A percentile compares a stretch with the other conserved stretches of the same genome.
Conservation (phyloP, 2,888 invertebrate genomes). For the Monoplex corrugatus region DNA sequence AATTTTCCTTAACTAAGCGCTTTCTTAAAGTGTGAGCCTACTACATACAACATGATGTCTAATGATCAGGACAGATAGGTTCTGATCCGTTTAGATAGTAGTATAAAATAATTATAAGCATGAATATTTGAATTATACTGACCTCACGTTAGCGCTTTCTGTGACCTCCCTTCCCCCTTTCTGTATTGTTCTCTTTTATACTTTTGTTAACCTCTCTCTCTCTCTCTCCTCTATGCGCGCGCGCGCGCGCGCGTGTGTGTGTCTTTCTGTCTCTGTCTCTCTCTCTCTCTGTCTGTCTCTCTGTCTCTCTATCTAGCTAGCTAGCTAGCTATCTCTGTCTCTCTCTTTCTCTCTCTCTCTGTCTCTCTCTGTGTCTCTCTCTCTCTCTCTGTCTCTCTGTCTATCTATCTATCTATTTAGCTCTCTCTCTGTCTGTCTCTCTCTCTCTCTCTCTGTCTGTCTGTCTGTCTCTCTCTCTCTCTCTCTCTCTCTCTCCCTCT, state of each 20-base stretch:
- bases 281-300: not conserved
- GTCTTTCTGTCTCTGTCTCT: not conserved
- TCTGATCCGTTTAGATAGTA: too few species aligned
- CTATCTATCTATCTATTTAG: slow-evolving; percentile 12
- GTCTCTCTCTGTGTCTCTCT: slow-evolving; percentile 18
- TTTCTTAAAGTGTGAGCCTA: too few species aligned
- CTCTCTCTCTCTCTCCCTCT: not conserved
- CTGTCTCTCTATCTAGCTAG: not conserved
- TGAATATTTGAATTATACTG: too few species aligned
- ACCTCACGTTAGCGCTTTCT: too few species aligned
- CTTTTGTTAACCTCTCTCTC: too few species aligned
- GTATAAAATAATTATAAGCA: too few species aligned
- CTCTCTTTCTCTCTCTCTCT: slow-evolving; percentile 19
- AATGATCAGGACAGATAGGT: too few species aligned
- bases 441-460: not conserved
- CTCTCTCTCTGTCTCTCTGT: slow-evolving; percentile 36
- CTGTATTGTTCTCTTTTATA: slow-evolving; percentile 23
- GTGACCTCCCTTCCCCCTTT: not conserved
- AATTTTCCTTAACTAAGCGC: too few species aligned
- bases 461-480: not conserved
- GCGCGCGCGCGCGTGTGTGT: not conserved
- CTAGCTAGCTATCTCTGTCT: not conserved
- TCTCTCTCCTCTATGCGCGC: not conserved
- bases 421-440: slow-evolving; percentile 10
- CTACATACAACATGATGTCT: too few species aligned